Percentiles rank a stretch among this genome's conserved stretches.
Conservation (phyloP, 2,797 vertebrate species). For the Pipistrellus nathusii region DNA sequence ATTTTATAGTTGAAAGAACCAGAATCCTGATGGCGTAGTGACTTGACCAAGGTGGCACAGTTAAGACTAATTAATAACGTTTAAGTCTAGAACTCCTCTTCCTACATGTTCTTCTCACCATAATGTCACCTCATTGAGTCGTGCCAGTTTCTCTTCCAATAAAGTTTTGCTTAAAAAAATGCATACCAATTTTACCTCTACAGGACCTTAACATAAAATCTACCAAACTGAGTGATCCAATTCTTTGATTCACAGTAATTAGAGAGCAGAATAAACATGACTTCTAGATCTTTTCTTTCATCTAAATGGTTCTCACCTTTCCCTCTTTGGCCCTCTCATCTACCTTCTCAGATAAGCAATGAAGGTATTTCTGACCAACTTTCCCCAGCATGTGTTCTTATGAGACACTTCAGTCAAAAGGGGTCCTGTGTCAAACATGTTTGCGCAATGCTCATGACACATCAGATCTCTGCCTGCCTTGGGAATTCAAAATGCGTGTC, state of each 20-base stretch:
- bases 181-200: neutral
- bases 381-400: neutral
- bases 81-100: neutral
- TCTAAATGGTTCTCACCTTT: neutral
- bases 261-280: neutral
- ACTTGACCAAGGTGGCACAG: neutral
- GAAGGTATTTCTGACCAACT: neutral
- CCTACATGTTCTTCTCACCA: neutral
- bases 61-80: neutral
- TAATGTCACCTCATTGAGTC: neutral
- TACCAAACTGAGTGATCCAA: neutral
- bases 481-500: neutral
- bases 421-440: neutral
- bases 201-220: neutral
- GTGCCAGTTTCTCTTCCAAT: neutral
- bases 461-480: neutral
- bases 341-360: neutral
- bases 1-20: neutral
- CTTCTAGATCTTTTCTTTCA: conserved; percentile 36
- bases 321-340: neutral
- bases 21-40: neutral
- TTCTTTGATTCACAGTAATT: neutral
- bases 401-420: neutral
- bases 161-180: neutral
- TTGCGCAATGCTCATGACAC: neutral